phyloP scores from a whole-genome alignment of 2,113 vertebrate genomes.

The Mastomys coucha region DNA sequence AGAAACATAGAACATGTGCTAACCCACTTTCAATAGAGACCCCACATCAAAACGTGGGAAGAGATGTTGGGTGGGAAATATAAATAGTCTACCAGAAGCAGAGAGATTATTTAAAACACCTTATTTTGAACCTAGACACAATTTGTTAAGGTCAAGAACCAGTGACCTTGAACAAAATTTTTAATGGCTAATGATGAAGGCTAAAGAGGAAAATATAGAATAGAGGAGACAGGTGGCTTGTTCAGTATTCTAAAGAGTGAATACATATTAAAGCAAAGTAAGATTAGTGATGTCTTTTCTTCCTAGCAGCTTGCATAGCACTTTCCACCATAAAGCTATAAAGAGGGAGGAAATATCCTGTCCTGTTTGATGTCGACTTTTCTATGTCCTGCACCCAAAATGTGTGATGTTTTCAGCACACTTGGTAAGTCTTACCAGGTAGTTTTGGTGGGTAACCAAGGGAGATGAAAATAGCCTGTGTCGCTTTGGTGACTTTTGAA shows the following conservation, averaged over 20 bases:
- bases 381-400: too few relatives aligned
- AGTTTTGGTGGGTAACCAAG: neutral
- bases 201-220: constrained; percentile 47
- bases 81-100: constrained; percentile 70
- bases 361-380: neutral
- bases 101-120: constrained; percentile 64
- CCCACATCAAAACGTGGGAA: constrained; percentile 58
- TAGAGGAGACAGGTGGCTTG: neutral
- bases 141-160: constrained; percentile 60
- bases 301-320: neutral
- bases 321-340: neutral
- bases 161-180: constrained; percentile 58
- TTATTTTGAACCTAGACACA: constrained; percentile 40
- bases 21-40: constrained; percentile 61
- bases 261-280: neutral
- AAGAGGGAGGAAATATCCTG: too few relatives aligned
- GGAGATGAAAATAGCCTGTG: neutral
- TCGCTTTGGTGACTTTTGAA: neutral
- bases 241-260: neutral
- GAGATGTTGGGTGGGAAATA: neutral
- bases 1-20: constrained; percentile 59
- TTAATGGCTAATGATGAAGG: constrained; percentile 49
- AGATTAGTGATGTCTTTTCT: neutral
- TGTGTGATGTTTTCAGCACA: too few relatives aligned
- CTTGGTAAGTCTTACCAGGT: neutral